phyloP scores from a whole-genome alignment of 2,888 invertebrate species.

The Caenorhabditis macrosperma region DNA sequence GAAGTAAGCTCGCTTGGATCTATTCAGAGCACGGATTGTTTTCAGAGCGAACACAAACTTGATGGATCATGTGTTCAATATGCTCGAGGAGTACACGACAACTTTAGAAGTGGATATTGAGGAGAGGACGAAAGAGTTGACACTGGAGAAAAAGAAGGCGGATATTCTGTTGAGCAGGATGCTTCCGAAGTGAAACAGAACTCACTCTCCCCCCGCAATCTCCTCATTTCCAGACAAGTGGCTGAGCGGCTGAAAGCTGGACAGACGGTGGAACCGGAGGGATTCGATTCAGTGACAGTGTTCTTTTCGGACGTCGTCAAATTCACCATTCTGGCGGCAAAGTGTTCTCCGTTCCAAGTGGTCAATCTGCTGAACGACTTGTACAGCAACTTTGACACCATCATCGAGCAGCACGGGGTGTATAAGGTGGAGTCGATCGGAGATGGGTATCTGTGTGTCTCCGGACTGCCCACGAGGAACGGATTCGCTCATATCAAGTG shows the following conservation, averaged over 20 bases:
- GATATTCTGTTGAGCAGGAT: conserved; percentile 75
- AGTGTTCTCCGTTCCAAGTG: conserved; percentile 77
- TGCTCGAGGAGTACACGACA: conserved; percentile 76
- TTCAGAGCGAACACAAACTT: conserved; percentile 63
- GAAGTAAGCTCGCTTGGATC: conserved; percentile 5
- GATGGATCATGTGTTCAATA: conserved; percentile 77
- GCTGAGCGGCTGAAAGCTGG: conserved; percentile 77
- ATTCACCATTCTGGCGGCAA: conserved; percentile 74
- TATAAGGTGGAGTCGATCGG: conserved; percentile 79
- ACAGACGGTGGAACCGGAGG: conserved; percentile 76
- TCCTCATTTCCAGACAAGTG: conserved; percentile 25
- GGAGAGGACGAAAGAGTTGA: conserved; percentile 73
- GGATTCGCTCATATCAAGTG: conserved; percentile 63
- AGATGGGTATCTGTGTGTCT: conserved; percentile 77
- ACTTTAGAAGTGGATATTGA: conserved; percentile 73
- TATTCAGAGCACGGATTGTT: too few relatives aligned
- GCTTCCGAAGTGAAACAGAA: conserved; percentile 76
- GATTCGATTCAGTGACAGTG: conserved; percentile 75
- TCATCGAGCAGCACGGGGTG: conserved; percentile 75
- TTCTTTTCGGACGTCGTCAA: conserved; percentile 79
- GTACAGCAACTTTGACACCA: conserved; percentile 74
- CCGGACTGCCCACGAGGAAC: conserved; percentile 75
- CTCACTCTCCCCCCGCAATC: not conserved
- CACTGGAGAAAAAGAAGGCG: conserved; percentile 75
- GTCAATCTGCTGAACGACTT: conserved; percentile 75